Base-by-base conservation (phyloP, 2,888 invertebrate genomes). In the Nemoura dubitans region DNA sequence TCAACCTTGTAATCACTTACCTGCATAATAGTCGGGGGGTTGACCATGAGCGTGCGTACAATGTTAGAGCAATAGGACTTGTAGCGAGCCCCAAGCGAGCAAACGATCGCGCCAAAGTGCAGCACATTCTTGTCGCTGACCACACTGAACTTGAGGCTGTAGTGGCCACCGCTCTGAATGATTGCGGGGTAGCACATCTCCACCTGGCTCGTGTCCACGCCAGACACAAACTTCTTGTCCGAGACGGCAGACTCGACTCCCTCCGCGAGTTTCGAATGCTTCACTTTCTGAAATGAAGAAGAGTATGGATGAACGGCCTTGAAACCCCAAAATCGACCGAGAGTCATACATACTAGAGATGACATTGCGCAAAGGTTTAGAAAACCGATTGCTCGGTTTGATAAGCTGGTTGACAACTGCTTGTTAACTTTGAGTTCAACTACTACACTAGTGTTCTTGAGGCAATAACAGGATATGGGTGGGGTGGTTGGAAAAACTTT, bases 181-280 rank as follows among this genome's bases (percentile, higher is more conserved):
- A 99, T 99, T 0, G 99, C 97, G 0, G 99, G 98, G 91, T 99
- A 99, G 91, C 99, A 99, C 95, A 98, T 97, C 90, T 99, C 99
- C 2, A 99, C 94, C 91, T 98, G 96, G 30, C 95, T 94, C 1
- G 96, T 94, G 92, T 98, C 98, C 0, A 98, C 96, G 0, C 97
- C 97, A 14, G 96, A 95, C 0, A 99, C 97, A 92, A 98, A 98
- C 92, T 99, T 99, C 90, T 98, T 98, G 91, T 98, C 98, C n/a
- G 95, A 95, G 90, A 98, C 94, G 0, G 98, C 98, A 21, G 96
- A 94, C 91, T 99, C 99, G 0, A 99, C 97, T 14, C 98, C 98
- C 92, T 98, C 98, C 0, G 99, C 96, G 25, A 99, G 92, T 92
- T 98, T 99, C 78, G 95, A 94, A 91, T 99, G 99, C 91, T 97